Base-by-base conservation (phyloP, 1,140 invertebrate species). In the Drosophila nigrodunni region DNA sequence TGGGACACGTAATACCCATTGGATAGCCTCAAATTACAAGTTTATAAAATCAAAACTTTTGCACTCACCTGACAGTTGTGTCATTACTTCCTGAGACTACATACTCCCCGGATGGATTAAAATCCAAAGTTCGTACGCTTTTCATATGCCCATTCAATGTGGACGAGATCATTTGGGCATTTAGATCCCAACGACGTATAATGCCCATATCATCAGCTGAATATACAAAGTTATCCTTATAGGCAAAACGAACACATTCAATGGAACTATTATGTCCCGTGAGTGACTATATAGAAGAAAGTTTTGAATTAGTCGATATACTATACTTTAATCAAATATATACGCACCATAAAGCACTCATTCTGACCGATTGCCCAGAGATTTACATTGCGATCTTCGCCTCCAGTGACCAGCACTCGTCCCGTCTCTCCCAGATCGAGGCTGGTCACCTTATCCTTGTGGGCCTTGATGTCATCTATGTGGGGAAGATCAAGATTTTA, bases 341-440 rank as follows among this genome's bases (percentile, higher is more conserved):
- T 34, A 25, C 74, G 93, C 93, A 98, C 97, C 97, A 99, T 97
- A 90, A 99, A 97, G 93, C 98, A 99, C 89, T 97, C 97, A 80
- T 97, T 96, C 91, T 98, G 98, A 18, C 98, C 98, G 73, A 99
- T 96, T 3, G 98, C 98, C 98, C 98, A 99, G 74, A 99, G 93
- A 92, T 99, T 99, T 49, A 99, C 98, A 94, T 98, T 99, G 92
- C 98, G 97, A 93, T 99, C 98, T 93, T 98, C 97, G 75, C 98
- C 98, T 55, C 98, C 98, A 78, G 98, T 99, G 50, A 98, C 98
- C 92, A 99, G 95, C 54, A 99, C 98, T 78, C 97, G 93, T 39
- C 97, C 97, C 25, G 97, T 97, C 91, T 98, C 98, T 13, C 97
- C 97, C 78, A 98, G 92, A 59, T 97, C 95, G 54, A 98, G 93